Conservation (phyloP, 2,113 vertebrate genomes). For the Semicossyphus pulcher region DNA sequence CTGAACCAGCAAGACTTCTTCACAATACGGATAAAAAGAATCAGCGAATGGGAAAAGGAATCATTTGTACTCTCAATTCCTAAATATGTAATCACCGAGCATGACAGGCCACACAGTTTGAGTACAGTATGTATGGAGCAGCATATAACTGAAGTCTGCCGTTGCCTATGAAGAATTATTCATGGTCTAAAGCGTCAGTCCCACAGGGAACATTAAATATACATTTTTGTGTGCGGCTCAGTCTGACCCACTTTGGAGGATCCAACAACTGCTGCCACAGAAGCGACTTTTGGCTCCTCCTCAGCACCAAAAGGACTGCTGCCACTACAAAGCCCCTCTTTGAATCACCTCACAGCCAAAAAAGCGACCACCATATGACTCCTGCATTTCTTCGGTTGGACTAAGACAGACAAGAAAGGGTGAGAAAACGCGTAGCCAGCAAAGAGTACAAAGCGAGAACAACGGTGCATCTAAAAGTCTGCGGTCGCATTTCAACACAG, state of each 20-base stretch:
- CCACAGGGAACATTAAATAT: conserved; percentile 81
- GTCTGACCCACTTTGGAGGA: conserved; percentile 80
- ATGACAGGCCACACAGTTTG: neutral
- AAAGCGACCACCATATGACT: conserved; percentile 36
- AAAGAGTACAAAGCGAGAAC: conserved; percentile 18
- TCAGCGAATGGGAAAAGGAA: neutral
- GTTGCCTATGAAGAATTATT: conserved; percentile 70
- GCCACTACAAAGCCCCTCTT: conserved; percentile 61
- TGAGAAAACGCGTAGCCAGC: conserved; percentile 11
- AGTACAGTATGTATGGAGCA: conserved; percentile 7
- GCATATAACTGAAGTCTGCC: conserved; percentile 35
- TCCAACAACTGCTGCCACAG: conserved; percentile 68
- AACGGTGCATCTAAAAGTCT: conserved; percentile 14
- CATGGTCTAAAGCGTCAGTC: conserved; percentile 68
- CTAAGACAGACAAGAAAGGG: conserved; percentile 5
- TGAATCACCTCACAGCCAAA: conserved; percentile 67
- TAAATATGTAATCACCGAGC: conserved; percentile 13
- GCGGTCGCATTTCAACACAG: conserved; percentile 28
- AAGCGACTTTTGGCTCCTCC: conserved; percentile 70
- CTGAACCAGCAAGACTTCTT: neutral
- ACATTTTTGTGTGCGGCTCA: conserved; percentile 76
- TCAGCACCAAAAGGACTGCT: conserved; percentile 47
- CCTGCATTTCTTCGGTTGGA: conserved; percentile 20
- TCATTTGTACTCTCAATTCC: neutral
- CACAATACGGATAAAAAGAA: neutral